Evolutionary conservation across 2,113 vertebrate genomes (phyloP).

Genomic region (Pongo abelii): DNA sequence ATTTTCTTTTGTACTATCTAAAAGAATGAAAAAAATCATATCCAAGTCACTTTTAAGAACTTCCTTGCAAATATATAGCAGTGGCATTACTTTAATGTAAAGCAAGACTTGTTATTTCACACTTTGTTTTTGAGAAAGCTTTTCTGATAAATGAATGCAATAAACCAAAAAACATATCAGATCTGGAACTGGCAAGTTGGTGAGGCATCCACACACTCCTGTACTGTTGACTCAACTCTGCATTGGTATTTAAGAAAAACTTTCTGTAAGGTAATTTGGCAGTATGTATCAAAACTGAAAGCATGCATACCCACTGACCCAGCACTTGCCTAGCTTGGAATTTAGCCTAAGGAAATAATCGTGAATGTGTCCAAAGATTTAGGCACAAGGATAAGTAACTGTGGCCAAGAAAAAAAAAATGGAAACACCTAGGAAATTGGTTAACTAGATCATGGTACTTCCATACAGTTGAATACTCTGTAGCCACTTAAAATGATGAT

Average conservation of each 20-base stretch:
- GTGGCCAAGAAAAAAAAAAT: not conserved
- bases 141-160: not conserved
- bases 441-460: not conserved
- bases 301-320: not conserved
- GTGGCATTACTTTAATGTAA: not conserved
- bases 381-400: not conserved
- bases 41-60: not conserved
- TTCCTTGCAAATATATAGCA: not conserved
- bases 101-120: not conserved
- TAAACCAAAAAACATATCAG: not conserved
- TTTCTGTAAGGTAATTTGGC: not conserved
- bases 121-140: not conserved
- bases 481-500: not conserved
- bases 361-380: not conserved
- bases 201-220: rapidly evolving
- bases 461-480: not conserved
- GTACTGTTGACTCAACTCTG: not conserved
- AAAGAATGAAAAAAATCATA: not conserved
- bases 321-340: not conserved
- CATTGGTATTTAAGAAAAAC: not conserved
- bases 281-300: not conserved
- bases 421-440: not conserved
- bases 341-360: not conserved
- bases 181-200: not conserved
- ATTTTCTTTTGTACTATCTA: not conserved